Evolutionary conservation across 2,888 invertebrate species (phyloP), one percentile per base, ranked within the genome.

Genomic region (Oxycera nigricornis): DNA sequence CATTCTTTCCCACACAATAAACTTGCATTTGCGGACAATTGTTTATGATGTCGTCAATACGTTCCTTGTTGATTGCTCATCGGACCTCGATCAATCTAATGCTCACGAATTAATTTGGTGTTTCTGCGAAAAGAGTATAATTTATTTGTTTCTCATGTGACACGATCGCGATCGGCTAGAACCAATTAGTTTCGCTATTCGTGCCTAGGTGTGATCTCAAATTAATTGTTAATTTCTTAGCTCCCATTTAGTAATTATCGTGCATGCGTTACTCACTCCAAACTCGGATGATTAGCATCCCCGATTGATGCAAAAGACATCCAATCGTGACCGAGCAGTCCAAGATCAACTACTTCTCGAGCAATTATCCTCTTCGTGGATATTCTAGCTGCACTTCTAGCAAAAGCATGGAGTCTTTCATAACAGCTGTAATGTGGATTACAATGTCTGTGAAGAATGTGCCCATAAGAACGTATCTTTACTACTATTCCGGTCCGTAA

Each of bases 151-250:
- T 22, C 24, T 20, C 52, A 24, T 55, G 52, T 55, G 52, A 22
- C 24, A 22, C 24, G 52, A 55, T 55, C 52, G 20, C 24, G 52
- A 24, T 22, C 52, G 4, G 52, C 24, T 55, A 24, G 52, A 20
- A 9, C 59, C 2, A 28, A 22, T 28, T n/a, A 26, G 24, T 59
- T 24, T 20, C 14, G 14, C 46, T 59, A 4, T 59, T 30, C 59
- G 59, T 59, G 59, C 4, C 28, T 59, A 59, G 59, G 59, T 59
- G 59, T 59, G 26, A 59, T 59, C 24, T 59, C n/a, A 17, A 7
- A 59, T 59, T 14, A 59, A 59, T 59, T 59, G 59, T 30, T 30
- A 59, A 59, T 30, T 30, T 59, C 30, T 14, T 24, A 30, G 30
- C 59, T 59, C 30, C 59, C 14, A 59, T 28, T 28, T 30, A 59